phyloP scores from a whole-genome alignment of 2,113 vertebrate species.

The Phaethornis superciliosus region DNA sequence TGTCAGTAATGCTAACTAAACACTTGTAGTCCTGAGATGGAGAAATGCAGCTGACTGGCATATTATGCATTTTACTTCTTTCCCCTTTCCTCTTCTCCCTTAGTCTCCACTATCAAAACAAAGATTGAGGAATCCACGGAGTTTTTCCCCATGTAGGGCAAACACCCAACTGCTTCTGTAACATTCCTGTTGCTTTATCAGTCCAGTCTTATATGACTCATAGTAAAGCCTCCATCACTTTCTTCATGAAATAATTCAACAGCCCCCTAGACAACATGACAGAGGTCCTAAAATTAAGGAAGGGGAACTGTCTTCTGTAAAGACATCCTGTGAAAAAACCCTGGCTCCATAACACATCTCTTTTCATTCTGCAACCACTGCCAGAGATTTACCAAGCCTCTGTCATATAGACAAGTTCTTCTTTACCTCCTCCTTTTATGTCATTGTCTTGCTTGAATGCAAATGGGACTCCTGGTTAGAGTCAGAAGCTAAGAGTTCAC shows the following conservation, averaged over 20 bases:
- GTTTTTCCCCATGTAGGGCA: neutral
- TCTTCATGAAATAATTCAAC: neutral
- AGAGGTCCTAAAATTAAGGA: neutral
- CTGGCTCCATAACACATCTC: neutral
- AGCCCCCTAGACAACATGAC: conserved; percentile 1
- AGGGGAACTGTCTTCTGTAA: neutral
- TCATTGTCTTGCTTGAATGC: neutral
- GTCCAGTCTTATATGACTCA: neutral
- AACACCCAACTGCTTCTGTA: neutral
- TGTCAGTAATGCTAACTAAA: neutral
- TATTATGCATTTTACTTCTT: neutral
- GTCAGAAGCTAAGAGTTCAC: neutral
- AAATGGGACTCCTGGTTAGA: neutral
- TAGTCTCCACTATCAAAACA: neutral
- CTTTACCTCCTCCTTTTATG: neutral
- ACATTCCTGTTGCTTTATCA: neutral
- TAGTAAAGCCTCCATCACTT: conserved; percentile 5
- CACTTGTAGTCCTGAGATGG: neutral
- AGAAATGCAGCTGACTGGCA: neutral
- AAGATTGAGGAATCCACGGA: neutral
- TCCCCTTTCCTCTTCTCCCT: neutral
- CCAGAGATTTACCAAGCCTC: neutral
- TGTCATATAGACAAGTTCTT: neutral
- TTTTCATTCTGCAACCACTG: neutral
- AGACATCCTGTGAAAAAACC: neutral